phyloP scores from a whole-genome alignment of 2,888 invertebrate genomes.

The Galerucella nymphaeae region DNA sequence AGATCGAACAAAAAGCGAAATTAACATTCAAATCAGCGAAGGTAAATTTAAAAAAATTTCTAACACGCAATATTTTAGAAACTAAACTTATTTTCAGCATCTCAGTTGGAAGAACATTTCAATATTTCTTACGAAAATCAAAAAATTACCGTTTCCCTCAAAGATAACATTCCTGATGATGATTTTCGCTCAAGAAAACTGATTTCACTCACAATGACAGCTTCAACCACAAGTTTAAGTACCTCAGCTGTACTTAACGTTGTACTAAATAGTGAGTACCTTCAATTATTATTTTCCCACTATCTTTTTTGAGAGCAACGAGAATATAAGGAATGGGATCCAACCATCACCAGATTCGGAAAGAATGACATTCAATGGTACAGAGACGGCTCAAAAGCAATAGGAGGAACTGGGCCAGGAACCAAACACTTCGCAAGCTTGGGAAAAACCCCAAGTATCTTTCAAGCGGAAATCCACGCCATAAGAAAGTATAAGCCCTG shows the following conservation, averaged over 20 bases:
- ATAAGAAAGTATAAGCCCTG: too few species aligned
- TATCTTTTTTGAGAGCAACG: too few species aligned
- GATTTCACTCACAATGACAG: conserved; percentile 41
- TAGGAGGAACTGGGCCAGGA: too few species aligned
- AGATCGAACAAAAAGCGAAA: conserved; percentile 18
- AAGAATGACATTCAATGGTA: too few species aligned
- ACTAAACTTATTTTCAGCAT: conserved; percentile 20
- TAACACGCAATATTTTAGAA: too few species aligned
- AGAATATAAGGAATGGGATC: too few species aligned
- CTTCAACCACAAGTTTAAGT: conserved; percentile 33
- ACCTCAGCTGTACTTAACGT: conserved; percentile 43
- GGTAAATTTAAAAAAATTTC: conserved; percentile 13
- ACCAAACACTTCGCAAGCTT: too few species aligned
- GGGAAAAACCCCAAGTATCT: too few species aligned
- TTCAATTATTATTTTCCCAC: too few species aligned
- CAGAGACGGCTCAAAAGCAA: too few species aligned
- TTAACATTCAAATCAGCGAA: conserved; percentile 19
- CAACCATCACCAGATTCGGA: too few species aligned
- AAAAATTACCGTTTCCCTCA: conserved; percentile 8
- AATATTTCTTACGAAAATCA: conserved; percentile 12
- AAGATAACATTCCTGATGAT: conserved; percentile 34
- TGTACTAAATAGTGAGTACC: conserved; percentile 35
- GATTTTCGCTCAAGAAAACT: conserved; percentile 30
- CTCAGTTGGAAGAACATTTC: conserved; percentile 25
- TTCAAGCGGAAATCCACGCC: too few species aligned